Percentiles rank a stretch among this genome's conserved stretches.
Evolutionary conservation across 1,140 invertebrate genomes (phyloP).

Genomic region (Cephus cinctus): DNA sequence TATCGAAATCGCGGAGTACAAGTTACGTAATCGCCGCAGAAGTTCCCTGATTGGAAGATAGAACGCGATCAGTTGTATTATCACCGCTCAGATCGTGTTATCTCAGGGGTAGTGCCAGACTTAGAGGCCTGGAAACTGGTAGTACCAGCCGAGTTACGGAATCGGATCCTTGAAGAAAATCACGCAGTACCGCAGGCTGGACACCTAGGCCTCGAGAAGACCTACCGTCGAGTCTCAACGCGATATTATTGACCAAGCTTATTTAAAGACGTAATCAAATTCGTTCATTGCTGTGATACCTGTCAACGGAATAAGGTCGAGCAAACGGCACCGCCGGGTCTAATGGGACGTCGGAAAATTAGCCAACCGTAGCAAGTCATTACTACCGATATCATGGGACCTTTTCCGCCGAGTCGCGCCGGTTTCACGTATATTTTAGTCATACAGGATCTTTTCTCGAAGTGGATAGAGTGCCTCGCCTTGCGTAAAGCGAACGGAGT

Average conservation of each 20-base stretch:
- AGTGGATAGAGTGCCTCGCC: constrained; percentile 24
- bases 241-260: constrained; percentile 13
- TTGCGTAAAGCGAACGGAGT: constrained; percentile 4
- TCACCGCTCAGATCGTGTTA: constrained; percentile 1
- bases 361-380: constrained; percentile 26
- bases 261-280: constrained; percentile 4
- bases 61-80: neutral
- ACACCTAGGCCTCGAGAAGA: constrained; percentile 28
- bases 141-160: constrained; percentile 12
- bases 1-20: neutral
- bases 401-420: constrained; percentile 30
- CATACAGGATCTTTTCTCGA: constrained; percentile 36
- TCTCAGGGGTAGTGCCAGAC: constrained; percentile 1
- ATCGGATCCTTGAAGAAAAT: constrained; percentile 9
- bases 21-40: neutral
- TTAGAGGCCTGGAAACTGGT: constrained; percentile 20
- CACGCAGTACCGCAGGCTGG: constrained; percentile 17
- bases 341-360: constrained; percentile 24
- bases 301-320: constrained; percentile 29
- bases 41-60: constrained; percentile 13
- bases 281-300: constrained; percentile 17
- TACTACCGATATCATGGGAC: constrained; percentile 34
- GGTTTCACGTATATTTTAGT: constrained; percentile 39
- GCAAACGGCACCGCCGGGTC: constrained; percentile 20
- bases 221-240: constrained; percentile 5